These are phyloP conservation scores for Chalcosyrphus nemorum DNA, from an alignment of 2,888 invertebrate species.

Conservation along the genomic window DNA sequence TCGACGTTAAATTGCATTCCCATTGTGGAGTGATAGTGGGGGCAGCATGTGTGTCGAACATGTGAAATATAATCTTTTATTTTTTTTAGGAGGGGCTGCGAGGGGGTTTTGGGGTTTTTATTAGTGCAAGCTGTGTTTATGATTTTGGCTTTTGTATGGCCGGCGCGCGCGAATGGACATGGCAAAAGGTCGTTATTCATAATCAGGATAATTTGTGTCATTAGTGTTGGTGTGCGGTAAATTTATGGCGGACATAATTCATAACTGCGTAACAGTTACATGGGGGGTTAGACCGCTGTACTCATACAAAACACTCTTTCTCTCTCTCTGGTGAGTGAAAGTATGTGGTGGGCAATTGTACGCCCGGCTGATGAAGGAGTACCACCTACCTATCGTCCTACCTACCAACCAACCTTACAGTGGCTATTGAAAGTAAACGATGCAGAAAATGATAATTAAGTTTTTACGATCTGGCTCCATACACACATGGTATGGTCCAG, in stretches of 20 bases:
- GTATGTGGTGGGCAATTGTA: too few relatives aligned
- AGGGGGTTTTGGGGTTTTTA: too few relatives aligned
- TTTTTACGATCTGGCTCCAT: constrained; percentile 44
- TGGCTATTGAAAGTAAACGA: constrained; percentile 47
- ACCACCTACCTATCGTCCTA: too few relatives aligned
- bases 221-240: constrained; percentile 1
- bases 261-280: constrained; percentile 26
- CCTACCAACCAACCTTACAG: too few relatives aligned
- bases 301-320: too few relatives aligned
- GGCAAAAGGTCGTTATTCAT: constrained; percentile 44
- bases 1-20: constrained; percentile 32
- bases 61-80: neutral
- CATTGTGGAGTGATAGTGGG: neutral
- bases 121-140: neutral
- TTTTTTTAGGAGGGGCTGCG: too few relatives aligned
- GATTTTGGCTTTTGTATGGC: neutral
- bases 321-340: too few relatives aligned
- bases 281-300: too few relatives aligned
- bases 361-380: too few relatives aligned
- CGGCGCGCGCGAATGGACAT: constrained; percentile 8
- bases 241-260: constrained; percentile 41
- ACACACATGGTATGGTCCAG: neutral
- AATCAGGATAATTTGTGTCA: constrained; percentile 52
- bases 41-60: neutral
- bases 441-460: constrained; percentile 49